A percentile compares a stretch with the other conserved stretches of the same genome.
Conservation (phyloP, 2,888 invertebrate genomes). For the Apodemia zela region DNA sequence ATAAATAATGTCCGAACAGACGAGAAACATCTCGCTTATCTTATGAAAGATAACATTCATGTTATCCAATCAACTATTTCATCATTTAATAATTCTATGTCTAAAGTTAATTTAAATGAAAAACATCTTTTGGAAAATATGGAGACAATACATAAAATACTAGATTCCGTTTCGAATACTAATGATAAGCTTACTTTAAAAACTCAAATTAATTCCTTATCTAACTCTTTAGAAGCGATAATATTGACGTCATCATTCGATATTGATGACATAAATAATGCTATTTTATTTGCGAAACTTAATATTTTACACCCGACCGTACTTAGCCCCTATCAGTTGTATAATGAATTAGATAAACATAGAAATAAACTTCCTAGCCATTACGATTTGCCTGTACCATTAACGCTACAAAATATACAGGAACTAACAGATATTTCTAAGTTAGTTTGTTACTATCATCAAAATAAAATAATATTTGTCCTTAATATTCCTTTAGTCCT, state of each 20-base stretch:
- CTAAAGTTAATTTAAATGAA: constrained; percentile 4
- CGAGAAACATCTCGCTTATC: background rate
- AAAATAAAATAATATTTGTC: constrained; percentile 15
- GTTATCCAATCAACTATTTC: constrained; percentile 6
- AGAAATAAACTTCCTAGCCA: constrained; percentile 3
- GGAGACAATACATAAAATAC: constrained; percentile 4
- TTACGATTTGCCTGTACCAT: constrained; percentile 1
- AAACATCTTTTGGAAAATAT: constrained; percentile 1
- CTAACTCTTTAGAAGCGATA: constrained; percentile 3
- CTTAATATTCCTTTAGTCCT: constrained; percentile 15
- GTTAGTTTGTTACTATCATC: constrained; percentile 4
- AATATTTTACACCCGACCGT: constrained; percentile 4
- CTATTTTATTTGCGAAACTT: constrained; percentile 5
- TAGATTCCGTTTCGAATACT: background rate
- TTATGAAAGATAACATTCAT: constrained; percentile 2
- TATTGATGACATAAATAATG: constrained; percentile 3
- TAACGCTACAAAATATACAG: constrained; percentile 9
- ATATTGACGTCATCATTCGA: background rate
- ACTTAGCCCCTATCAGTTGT: background rate
- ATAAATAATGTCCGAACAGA: background rate
- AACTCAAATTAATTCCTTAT: constrained; percentile 9
- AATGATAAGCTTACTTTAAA: constrained; percentile 1
- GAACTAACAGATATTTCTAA: background rate
- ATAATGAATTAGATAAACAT: constrained; percentile 4
- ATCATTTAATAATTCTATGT: constrained; percentile 18